A percentile compares a stretch with the other conserved stretches of the same genome.
Evolutionary conservation across 35 echinoderm and acorn worm species (phyloP).

Genomic region (Lytechinus variegatus): DNA sequence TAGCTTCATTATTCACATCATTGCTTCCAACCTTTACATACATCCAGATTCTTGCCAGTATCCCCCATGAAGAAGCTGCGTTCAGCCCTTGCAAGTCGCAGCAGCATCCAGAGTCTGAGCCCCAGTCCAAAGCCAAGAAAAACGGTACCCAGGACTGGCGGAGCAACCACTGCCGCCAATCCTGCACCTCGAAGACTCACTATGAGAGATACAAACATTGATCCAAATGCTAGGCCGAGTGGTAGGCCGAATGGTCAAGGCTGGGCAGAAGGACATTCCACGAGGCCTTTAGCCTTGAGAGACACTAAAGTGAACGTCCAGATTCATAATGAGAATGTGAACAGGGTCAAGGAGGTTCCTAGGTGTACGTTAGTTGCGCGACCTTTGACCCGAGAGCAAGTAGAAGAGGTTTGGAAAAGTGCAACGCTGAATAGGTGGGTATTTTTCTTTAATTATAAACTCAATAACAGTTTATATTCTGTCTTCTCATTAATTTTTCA

Average conservation of each 20-base stretch:
- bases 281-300: slow-evolving; percentile 31
- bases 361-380: slow-evolving; percentile 48
- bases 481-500: too few relatives aligned
- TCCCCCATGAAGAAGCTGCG: slow-evolving; percentile 94
- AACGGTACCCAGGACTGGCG: not conserved
- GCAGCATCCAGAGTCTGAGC: slow-evolving; percentile 63
- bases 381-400: slow-evolving; percentile 49
- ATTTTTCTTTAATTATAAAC: not conserved
- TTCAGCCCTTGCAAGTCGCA: slow-evolving; percentile 72
- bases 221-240: not conserved
- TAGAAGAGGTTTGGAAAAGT: slow-evolving; percentile 75
- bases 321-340: not conserved
- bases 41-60: slow-evolving; percentile 73
- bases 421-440: slow-evolving; percentile 69
- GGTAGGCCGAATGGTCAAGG: slow-evolving; percentile 46
- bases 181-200: slow-evolving; percentile 30
- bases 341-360: slow-evolving; percentile 43
- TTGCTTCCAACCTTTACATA: not conserved
- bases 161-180: slow-evolving; percentile 1
- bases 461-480: too few relatives aligned
- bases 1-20: not conserved
- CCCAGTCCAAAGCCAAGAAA: slow-evolving; percentile 62
- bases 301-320: slow-evolving; percentile 28
- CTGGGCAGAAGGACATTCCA: slow-evolving; percentile 28
- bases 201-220: slow-evolving; percentile 35